phyloP scores from a whole-genome alignment of 2,113 vertebrate genomes.

The Regulus satrapa region DNA sequence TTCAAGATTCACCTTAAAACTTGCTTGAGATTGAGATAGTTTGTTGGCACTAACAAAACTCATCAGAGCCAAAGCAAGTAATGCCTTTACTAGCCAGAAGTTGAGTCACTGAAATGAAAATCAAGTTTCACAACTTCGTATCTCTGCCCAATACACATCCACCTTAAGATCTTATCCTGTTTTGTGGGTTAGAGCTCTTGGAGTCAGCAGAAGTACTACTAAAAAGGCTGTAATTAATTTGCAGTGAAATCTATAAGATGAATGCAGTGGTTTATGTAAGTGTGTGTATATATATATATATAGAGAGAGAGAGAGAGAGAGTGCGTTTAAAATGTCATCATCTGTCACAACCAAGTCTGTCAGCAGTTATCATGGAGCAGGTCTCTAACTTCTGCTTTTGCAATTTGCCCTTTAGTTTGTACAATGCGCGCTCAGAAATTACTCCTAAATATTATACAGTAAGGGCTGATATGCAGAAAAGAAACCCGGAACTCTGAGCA shows the following conservation, averaged over 20 bases:
- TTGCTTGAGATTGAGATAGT: conserved; percentile 7
- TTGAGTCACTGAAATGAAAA: conserved; percentile 31
- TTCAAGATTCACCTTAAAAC: neutral
- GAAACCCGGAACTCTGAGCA: neutral
- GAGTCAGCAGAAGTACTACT: conserved; percentile 31
- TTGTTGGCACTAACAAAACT: neutral
- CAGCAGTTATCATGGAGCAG: neutral
- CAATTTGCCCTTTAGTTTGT: neutral
- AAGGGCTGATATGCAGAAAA: neutral
- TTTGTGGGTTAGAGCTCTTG: conserved; percentile 29
- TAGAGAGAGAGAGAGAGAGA: no score
- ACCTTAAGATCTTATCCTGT: conserved; percentile 57
- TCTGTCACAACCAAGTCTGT: neutral
- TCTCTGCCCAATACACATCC: neutral
- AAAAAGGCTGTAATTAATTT: neutral
- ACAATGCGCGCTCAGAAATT: neutral
- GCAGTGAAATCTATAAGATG: neutral
- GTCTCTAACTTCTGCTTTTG: neutral
- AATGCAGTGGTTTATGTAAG: neutral
- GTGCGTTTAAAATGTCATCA: neutral
- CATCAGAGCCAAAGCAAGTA: neutral
- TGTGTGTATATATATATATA: neutral
- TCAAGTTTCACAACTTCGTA: neutral
- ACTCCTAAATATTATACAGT: neutral
- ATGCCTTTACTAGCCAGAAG: neutral